phyloP scores from a whole-genome alignment of 2,113 vertebrate species.

The Fulmarus glacialis region DNA sequence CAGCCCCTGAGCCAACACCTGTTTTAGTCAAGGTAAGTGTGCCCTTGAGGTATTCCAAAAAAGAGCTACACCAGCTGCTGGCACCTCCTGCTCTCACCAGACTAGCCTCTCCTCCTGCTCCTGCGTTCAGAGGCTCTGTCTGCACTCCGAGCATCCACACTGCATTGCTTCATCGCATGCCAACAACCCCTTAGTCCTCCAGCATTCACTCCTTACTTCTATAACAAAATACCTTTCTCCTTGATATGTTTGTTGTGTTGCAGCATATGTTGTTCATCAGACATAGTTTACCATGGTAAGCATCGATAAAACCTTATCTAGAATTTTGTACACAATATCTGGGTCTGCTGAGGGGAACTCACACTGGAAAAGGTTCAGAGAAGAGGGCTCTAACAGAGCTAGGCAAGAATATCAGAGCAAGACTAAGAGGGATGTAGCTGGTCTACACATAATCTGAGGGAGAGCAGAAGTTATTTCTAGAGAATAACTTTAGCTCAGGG shows the following conservation, averaged over 20 bases:
- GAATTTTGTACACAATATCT: neutral
- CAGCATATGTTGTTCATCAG: neutral
- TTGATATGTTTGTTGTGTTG: neutral
- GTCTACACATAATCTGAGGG: neutral
- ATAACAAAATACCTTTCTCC: neutral
- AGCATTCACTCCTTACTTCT: neutral
- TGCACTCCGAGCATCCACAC: neutral
- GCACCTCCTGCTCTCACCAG: neutral
- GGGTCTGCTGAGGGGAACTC: neutral
- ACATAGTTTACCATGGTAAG: neutral
- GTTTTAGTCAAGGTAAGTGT: neutral
- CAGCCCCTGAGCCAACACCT: neutral
- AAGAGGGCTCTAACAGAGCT: neutral
- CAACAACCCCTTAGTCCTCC: neutral
- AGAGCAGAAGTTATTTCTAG: neutral
- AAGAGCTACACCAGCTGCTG: neutral
- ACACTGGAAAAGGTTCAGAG: neutral
- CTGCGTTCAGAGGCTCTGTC: neutral
- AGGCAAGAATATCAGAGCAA: neutral
- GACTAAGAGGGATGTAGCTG: neutral
- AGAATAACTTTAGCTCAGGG: neutral
- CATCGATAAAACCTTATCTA: fast-evolving
- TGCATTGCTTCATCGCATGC: fast-evolving
- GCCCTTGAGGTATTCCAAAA: neutral
- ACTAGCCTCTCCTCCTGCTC: neutral